A percentile compares a stretch with the other conserved stretches of the same genome.
Conservation (phyloP, 2,113 vertebrate species). For the Sialia sialis region DNA sequence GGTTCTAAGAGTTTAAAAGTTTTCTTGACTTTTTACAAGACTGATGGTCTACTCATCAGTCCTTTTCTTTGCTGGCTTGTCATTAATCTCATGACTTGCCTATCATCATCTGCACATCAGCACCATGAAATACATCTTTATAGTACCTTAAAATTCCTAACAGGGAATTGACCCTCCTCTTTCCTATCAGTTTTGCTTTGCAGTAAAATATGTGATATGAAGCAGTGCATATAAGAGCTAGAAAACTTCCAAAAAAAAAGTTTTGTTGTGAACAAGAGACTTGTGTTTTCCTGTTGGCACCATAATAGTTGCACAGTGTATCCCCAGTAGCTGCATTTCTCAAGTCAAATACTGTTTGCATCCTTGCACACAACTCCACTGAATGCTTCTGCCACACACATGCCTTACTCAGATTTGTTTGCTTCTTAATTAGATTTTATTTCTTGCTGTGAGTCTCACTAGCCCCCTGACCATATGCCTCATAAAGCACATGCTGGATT, state of each 20-base stretch:
- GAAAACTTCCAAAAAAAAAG: not conserved
- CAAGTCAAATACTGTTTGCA: not conserved
- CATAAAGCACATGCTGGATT: not conserved
- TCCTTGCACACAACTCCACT: not conserved
- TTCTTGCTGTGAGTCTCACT: not conserved
- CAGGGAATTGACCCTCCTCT: not conserved
- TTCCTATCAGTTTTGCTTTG: not conserved
- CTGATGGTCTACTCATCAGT: not conserved
- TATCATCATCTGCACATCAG: not conserved
- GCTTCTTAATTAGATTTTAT: not conserved
- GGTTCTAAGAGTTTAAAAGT: not conserved
- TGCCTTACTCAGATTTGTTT: conserved; percentile 4
- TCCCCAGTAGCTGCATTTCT: not conserved
- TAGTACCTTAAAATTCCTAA: not conserved
- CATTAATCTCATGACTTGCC: not conserved
- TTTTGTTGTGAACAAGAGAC: not conserved
- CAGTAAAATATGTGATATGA: not conserved
- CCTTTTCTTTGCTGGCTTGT: not conserved
- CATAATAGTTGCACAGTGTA: not conserved
- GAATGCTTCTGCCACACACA: not conserved
- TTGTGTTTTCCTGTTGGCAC: not conserved
- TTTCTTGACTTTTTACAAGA: not conserved
- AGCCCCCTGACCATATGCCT: not conserved
- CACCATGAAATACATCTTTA: not conserved
- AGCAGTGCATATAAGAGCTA: not conserved